phyloP scores from a whole-genome alignment of 2,888 invertebrate genomes.

The Heteropelma amictum region DNA sequence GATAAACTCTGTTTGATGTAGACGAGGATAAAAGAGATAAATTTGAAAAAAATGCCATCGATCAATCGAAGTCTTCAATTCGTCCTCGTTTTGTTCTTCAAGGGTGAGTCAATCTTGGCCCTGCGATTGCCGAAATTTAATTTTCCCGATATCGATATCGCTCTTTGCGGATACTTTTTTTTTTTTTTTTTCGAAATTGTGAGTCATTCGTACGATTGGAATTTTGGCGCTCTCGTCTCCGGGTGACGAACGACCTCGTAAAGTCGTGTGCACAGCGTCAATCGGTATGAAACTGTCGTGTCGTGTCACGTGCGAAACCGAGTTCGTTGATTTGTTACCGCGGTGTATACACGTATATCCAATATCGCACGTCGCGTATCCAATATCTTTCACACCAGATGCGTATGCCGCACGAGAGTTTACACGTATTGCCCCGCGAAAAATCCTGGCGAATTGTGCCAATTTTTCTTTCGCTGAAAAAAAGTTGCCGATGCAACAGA shows the following conservation, averaged over 20 bases:
- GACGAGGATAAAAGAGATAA: conserved; percentile 32
- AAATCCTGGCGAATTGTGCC: no score
- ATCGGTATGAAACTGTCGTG: conserved; percentile 35
- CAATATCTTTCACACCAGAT: conserved; percentile 8
- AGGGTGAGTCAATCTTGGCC: conserved; percentile 41
- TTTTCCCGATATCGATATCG: background rate
- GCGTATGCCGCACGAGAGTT: conserved; percentile 30
- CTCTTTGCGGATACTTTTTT: background rate
- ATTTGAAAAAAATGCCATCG: conserved; percentile 53
- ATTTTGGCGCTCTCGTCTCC: background rate
- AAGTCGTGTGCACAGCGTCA: conserved; percentile 38
- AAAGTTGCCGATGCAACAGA: no score
- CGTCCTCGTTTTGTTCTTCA: conserved; percentile 48
- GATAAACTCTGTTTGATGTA: conserved; percentile 46
- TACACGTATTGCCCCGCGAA: conserved; percentile 25
- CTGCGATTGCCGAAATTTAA: background rate
- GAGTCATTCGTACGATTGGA: background rate
- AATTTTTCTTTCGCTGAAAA: no score
- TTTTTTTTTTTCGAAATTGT: background rate
- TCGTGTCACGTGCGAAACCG: conserved; percentile 45
- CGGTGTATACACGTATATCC: background rate
- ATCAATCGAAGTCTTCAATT: conserved; percentile 44
- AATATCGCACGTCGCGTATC: background rate
- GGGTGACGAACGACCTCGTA: conserved; percentile 32
- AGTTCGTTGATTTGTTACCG: conserved; percentile 51